Evolutionary conservation across 1,140 invertebrate species (phyloP).

Genomic region (Metaphire vulgaris): DNA sequence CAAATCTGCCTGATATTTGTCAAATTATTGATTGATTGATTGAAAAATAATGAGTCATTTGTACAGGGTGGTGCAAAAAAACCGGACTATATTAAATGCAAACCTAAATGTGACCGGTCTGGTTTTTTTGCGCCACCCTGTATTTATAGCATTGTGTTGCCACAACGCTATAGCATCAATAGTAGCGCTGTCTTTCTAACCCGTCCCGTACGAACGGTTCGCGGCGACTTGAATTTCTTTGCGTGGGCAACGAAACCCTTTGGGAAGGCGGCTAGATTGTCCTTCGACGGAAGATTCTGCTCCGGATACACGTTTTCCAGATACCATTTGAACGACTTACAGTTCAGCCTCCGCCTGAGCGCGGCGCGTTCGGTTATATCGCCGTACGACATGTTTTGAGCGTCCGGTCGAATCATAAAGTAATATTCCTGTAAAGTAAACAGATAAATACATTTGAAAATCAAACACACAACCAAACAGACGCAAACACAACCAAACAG

Average conservation of each 20-base stretch:
- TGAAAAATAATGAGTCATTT: neutral
- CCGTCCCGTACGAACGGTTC: constrained; percentile 55
- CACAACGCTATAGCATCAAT: constrained; percentile 36
- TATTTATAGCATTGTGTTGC: no score
- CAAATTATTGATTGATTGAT: neutral
- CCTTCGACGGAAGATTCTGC: constrained; percentile 52
- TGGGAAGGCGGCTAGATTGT: constrained; percentile 31
- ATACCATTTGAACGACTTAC: constrained; percentile 90
- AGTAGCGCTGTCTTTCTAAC: constrained; percentile 33
- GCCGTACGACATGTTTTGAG: constrained; percentile 53
- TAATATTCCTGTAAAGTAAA: constrained; percentile 64
- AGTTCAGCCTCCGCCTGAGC: constrained; percentile 67
- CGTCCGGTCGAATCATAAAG: constrained; percentile 63
- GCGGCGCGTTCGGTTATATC: constrained; percentile 63
- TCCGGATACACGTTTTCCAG: constrained; percentile 87
- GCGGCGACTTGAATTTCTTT: constrained; percentile 60
- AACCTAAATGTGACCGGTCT: neutral
- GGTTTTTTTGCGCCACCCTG: neutral
- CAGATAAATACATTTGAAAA: neutral
- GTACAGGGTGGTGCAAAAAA: neutral
- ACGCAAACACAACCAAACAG: no score
- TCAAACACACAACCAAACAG: no score
- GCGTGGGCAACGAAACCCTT: constrained; percentile 33
- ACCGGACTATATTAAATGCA: neutral
- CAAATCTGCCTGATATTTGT: neutral